Conservation (phyloP, 2,113 vertebrate genomes). For the Bungarus multicinctus region DNA sequence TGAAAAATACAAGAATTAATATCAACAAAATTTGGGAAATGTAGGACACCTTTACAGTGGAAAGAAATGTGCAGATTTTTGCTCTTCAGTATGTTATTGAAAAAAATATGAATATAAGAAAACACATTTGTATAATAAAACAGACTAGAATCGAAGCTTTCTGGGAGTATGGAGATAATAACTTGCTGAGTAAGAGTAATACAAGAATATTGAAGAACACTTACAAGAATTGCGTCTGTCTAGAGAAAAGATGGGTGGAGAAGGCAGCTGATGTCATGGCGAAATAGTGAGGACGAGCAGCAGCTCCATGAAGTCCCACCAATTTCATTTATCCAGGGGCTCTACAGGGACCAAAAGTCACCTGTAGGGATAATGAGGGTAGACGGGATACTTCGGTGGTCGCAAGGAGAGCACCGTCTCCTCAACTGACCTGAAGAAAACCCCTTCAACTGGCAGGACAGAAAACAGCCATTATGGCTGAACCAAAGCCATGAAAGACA, state of each 20-base stretch:
- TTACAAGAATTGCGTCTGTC: neutral
- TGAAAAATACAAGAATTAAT: neutral
- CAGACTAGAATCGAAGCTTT: neutral
- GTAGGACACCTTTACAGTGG: neutral
- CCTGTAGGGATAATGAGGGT: too few relatives aligned
- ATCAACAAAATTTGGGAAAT: neutral
- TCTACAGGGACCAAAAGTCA: too few relatives aligned
- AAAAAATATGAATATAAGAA: neutral
- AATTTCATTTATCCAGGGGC: too few relatives aligned
- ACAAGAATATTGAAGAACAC: neutral
- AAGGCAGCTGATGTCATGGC: too few relatives aligned
- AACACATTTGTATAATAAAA: neutral
- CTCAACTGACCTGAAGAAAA: too few relatives aligned
- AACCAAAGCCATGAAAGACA: too few relatives aligned
- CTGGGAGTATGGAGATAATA: neutral
- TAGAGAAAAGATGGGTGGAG: neutral
- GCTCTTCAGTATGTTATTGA: neutral
- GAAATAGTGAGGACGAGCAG: too few relatives aligned
- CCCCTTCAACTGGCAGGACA: too few relatives aligned
- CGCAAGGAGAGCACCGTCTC: too few relatives aligned
- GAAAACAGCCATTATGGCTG: too few relatives aligned
- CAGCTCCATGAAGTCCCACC: too few relatives aligned
- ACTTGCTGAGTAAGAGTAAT: neutral
- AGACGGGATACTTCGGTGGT: too few relatives aligned
- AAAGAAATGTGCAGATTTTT: neutral